phyloP scores from a whole-genome alignment of 53 echinoderm and acorn worm genomes.

The Holothuria scabra region DNA sequence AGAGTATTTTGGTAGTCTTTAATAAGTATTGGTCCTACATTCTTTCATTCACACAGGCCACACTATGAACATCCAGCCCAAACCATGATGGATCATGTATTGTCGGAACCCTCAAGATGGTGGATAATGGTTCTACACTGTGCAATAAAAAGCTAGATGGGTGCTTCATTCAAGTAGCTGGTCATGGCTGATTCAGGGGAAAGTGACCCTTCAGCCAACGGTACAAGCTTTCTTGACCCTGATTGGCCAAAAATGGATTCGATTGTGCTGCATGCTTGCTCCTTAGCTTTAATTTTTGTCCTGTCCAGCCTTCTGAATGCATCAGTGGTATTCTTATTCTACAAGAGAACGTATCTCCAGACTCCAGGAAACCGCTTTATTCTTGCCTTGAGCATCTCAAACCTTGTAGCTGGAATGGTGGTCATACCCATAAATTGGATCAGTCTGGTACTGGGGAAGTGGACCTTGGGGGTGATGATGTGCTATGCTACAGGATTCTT shows the following conservation, averaged over 20 bases:
- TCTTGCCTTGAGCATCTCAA: constrained; percentile 77
- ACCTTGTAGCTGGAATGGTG: constrained; percentile 59
- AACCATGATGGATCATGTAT: no score
- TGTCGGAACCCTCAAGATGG: no score
- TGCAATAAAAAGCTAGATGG: no score
- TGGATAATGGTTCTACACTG: no score
- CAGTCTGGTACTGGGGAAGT: constrained; percentile 68
- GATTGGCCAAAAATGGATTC: constrained; percentile 6
- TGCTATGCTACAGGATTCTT: constrained; percentile 78
- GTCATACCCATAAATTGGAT: constrained; percentile 84
- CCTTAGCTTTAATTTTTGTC: constrained; percentile 67
- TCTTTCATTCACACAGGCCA: no score
- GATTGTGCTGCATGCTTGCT: constrained; percentile 50
- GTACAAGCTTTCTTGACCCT: no score
- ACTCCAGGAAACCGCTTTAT: constrained; percentile 85
- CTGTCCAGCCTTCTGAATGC: constrained; percentile 74
- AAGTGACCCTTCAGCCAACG: no score
- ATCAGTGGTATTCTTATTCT: constrained; percentile 70
- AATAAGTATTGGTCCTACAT: no score
- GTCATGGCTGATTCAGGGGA: no score
- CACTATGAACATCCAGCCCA: no score
- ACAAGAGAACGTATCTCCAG: constrained; percentile 76
- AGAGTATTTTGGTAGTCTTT: no score
- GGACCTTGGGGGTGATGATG: constrained; percentile 82
- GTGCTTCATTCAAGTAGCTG: no score